Conservation (phyloP, 1,140 invertebrate species). For the Drosophila navojoa region DNA sequence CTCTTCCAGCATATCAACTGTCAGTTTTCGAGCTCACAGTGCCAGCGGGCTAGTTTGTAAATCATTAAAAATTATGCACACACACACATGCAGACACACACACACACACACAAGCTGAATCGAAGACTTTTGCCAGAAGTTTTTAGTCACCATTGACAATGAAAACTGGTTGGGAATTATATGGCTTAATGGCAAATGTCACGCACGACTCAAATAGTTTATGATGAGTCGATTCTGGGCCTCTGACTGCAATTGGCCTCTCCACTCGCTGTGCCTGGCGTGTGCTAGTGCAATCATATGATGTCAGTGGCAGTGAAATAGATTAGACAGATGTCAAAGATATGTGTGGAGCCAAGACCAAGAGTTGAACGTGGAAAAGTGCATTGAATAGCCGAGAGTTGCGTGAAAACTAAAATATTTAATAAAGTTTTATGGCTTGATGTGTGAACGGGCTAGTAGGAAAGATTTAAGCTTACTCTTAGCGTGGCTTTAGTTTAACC, state of each 20-base stretch:
- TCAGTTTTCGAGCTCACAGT: constrained; percentile 72
- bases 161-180: constrained; percentile 50
- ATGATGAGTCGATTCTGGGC: constrained; percentile 12
- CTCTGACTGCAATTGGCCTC: neutral
- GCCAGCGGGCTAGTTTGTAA: constrained; percentile 77
- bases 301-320: neutral
- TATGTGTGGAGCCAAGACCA: too few species aligned
- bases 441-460: too few species aligned
- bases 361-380: neutral
- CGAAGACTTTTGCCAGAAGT: constrained; percentile 33
- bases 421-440: too few species aligned
- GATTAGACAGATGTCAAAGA: constrained; percentile 1
- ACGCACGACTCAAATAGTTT: constrained; percentile 28
- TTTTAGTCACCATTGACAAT: constrained; percentile 63
- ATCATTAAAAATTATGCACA: constrained; percentile 82
- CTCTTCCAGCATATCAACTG: constrained; percentile 67
- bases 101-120: constrained; percentile 10
- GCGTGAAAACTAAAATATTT: too few species aligned
- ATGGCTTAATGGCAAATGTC: constrained; percentile 54
- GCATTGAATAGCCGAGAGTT: neutral
- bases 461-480: too few species aligned
- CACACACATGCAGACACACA: constrained; percentile 28
- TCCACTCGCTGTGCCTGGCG: too few species aligned
- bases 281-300: constrained; percentile 2
- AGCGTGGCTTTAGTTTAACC: too few species aligned